Conservation (phyloP, 2,113 vertebrate genomes). For the Lamprotornis superbus region DNA sequence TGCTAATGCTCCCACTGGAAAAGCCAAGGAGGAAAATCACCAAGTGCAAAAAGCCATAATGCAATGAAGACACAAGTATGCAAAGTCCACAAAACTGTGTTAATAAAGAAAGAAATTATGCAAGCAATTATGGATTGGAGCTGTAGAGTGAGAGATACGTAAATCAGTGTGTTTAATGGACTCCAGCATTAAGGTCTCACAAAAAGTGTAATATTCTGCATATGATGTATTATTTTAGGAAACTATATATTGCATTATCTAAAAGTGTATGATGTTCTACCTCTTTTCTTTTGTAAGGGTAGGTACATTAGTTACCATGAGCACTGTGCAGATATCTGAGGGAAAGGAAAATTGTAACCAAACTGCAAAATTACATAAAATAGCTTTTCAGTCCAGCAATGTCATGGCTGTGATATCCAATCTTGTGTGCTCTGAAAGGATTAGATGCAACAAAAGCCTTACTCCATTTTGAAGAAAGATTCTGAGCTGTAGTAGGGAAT, state of each 20-base stretch:
- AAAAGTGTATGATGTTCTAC: background rate
- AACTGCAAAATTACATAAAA: background rate
- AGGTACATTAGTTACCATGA: background rate
- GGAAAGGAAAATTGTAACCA: background rate
- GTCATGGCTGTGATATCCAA: background rate
- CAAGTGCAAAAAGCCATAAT: background rate
- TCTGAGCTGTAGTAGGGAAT: background rate
- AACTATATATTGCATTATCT: background rate
- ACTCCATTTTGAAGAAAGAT: background rate
- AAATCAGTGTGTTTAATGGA: background rate
- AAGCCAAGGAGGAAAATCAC: background rate
- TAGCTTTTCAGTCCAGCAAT: background rate
- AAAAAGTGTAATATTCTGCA: background rate
- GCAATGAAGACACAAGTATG: background rate
- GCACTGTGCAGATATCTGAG: background rate
- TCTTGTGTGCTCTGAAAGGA: background rate
- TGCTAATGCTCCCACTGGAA: background rate
- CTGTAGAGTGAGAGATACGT: background rate
- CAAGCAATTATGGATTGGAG: background rate
- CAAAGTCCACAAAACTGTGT: background rate
- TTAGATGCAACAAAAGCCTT: background rate
- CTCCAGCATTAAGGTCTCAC: background rate
- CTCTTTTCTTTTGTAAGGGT: background rate
- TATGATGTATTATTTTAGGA: background rate
- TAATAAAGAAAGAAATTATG: background rate